phyloP scores from a whole-genome alignment of 2,888 invertebrate species.

The Cylindroiulus punctatus region DNA sequence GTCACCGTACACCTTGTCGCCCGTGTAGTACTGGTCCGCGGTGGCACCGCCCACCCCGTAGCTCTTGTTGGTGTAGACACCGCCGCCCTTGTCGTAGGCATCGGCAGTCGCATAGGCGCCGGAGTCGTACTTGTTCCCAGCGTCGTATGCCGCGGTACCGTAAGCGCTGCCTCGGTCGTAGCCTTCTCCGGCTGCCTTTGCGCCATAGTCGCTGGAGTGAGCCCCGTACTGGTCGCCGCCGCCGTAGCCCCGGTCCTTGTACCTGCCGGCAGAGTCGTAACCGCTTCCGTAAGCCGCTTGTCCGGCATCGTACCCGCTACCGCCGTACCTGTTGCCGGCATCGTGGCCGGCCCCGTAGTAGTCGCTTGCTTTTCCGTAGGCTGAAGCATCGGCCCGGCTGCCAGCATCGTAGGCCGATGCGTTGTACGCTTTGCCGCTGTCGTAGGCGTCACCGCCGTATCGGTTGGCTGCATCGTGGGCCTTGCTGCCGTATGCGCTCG shows the following conservation, averaged over 20 bases:
- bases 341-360: neutral
- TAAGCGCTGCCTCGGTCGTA: neutral
- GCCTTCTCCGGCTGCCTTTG: neutral
- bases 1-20: neutral
- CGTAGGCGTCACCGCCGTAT: conserved; percentile 35
- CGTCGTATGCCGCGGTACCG: conserved; percentile 4
- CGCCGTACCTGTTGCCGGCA: neutral
- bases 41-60: neutral
- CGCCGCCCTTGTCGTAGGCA: neutral
- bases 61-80: neutral
- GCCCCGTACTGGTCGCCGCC: neutral
- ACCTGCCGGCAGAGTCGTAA: neutral
- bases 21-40: neutral
- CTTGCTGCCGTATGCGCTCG: conserved; percentile 27
- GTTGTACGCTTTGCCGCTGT: conserved; percentile 12
- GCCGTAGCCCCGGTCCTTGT: conserved; percentile 34
- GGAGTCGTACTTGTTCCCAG: neutral
- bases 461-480: neutral
- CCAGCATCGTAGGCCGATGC: conserved; percentile 1
- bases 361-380: neutral
- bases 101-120: neutral
- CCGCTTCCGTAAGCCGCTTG: neutral
- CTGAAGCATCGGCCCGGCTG: neutral
- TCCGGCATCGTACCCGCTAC: neutral
- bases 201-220: neutral